phyloP scores from a whole-genome alignment of 2,888 invertebrate species.

The Polia nebulosa region DNA sequence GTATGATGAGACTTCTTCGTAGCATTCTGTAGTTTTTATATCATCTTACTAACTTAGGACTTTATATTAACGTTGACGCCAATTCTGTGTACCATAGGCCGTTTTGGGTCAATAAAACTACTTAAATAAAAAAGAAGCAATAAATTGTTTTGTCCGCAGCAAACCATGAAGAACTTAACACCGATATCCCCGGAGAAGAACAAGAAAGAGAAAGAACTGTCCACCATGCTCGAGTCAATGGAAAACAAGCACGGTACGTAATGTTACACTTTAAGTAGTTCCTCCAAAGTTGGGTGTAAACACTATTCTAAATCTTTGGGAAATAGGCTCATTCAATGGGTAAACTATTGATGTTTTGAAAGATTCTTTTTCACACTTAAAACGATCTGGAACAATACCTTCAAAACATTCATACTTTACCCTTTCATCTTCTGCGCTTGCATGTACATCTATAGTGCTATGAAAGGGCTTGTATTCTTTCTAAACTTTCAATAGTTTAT shows the following conservation, averaged over 20 bases:
- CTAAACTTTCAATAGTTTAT: constrained; percentile 92
- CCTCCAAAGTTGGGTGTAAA: constrained; percentile 40
- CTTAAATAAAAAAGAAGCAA: constrained; percentile 18
- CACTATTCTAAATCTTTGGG: constrained; percentile 47
- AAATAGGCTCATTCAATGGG: constrained; percentile 79
- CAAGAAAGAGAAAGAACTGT: constrained; percentile 93
- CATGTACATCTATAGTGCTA: constrained; percentile 82
- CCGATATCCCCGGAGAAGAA: constrained; percentile 92
- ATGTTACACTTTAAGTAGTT: constrained; percentile 30
- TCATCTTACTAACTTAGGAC: too few species aligned
- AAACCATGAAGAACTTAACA: constrained; percentile 92
- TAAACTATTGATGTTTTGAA: constrained; percentile 91
- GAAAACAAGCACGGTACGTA: constrained; percentile 96
- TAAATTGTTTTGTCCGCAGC: constrained; percentile 75
- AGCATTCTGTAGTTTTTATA: background rate
- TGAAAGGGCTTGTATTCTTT: constrained; percentile 86
- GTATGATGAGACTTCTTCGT: constrained; percentile 80
- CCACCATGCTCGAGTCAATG: constrained; percentile 94
- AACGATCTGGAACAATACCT: constrained; percentile 66
- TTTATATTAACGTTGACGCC: too few species aligned
- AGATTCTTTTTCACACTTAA: constrained; percentile 67
- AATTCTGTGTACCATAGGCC: too few species aligned
- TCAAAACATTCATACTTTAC: constrained; percentile 91
- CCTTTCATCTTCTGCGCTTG: constrained; percentile 89
- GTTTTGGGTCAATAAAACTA: too few species aligned